Percentiles rank a stretch among this genome's conserved stretches.
phyloP scores from a whole-genome alignment of 2,888 invertebrate genomes.

The Falcaria lacertinaria region DNA sequence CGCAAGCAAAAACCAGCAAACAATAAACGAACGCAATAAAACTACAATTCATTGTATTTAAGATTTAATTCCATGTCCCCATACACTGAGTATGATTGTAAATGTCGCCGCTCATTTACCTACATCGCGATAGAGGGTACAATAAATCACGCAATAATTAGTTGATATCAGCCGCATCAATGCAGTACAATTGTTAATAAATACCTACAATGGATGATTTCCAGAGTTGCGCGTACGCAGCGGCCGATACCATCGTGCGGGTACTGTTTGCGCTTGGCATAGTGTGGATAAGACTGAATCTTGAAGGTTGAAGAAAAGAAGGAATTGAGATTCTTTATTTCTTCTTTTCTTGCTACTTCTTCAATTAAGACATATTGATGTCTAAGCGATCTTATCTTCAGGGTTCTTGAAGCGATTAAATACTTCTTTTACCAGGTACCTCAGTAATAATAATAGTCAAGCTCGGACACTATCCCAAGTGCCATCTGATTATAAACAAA shows the following conservation, averaged over 20 bases:
- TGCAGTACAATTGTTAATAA: conserved; percentile 62
- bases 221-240: conserved; percentile 25
- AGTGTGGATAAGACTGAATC: conserved; percentile 21
- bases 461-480: too few relatives aligned
- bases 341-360: too few relatives aligned
- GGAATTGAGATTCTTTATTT: too few relatives aligned
- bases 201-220: conserved; percentile 63
- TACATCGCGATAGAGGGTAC: conserved; percentile 13
- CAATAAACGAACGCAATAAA: background rate
- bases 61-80: background rate
- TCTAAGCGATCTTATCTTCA: too few relatives aligned
- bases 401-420: too few relatives aligned
- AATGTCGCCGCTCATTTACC: conserved; percentile 11
- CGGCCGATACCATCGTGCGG: conserved; percentile 41
- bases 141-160: conserved; percentile 53
- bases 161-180: conserved; percentile 50
- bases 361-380: too few relatives aligned
- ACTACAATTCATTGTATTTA: background rate
- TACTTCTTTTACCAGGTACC: too few relatives aligned
- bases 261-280: conserved; percentile 19
- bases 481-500: too few relatives aligned
- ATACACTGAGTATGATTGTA: conserved; percentile 5
- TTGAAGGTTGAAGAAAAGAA: too few relatives aligned
- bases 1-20: too few relatives aligned
- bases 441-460: too few relatives aligned